These are phyloP conservation scores for Boleophthalmus pectinirostris DNA, from an alignment of 2,113 vertebrate genomes.

Conservation along the genomic window DNA sequence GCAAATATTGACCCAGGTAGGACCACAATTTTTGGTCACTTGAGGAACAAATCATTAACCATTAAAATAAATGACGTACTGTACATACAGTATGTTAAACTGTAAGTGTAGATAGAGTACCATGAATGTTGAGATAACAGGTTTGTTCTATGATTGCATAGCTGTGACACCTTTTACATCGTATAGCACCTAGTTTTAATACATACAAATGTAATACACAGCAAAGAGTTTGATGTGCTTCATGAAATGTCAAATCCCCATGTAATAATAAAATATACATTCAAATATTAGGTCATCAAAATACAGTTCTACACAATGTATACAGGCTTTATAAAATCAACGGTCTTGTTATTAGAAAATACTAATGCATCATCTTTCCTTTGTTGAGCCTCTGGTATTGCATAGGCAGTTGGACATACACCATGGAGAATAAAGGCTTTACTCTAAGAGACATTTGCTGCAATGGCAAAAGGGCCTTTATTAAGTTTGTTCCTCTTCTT, in stretches of 20 bases:
- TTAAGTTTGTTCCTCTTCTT: conserved; percentile 50
- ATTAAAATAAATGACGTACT: conserved; percentile 29
- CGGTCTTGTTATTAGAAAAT: conserved; percentile 41
- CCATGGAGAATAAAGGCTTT: conserved; percentile 43
- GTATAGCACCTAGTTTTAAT: conserved; percentile 48
- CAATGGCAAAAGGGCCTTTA: conserved; percentile 32
- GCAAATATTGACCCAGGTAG: conserved; percentile 52
- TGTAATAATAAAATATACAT: conserved; percentile 73
- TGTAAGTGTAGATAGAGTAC: conserved; percentile 38
- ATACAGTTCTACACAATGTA: conserved; percentile 62
- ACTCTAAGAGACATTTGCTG: conserved; percentile 31
- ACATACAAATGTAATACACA: conserved; percentile 38
- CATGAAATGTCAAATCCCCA: conserved; percentile 50
- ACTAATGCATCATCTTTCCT: conserved; percentile 30
- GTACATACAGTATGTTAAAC: conserved; percentile 39
- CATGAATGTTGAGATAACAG: conserved; percentile 48
- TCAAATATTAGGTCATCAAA: conserved; percentile 69
- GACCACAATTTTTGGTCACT: conserved; percentile 38
- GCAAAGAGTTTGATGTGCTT: conserved; percentile 48
- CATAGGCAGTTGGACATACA: conserved; percentile 56
- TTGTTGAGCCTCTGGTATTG: conserved; percentile 61
- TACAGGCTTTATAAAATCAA: conserved; percentile 47
- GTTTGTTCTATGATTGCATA: conserved; percentile 35
- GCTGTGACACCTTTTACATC: conserved; percentile 47
- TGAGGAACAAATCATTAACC: conserved; percentile 15